A percentile compares a stretch with the other conserved stretches of the same genome.
Conservation (phyloP, 2,797 vertebrate species). For the Artibeus jamaicensis region DNA sequence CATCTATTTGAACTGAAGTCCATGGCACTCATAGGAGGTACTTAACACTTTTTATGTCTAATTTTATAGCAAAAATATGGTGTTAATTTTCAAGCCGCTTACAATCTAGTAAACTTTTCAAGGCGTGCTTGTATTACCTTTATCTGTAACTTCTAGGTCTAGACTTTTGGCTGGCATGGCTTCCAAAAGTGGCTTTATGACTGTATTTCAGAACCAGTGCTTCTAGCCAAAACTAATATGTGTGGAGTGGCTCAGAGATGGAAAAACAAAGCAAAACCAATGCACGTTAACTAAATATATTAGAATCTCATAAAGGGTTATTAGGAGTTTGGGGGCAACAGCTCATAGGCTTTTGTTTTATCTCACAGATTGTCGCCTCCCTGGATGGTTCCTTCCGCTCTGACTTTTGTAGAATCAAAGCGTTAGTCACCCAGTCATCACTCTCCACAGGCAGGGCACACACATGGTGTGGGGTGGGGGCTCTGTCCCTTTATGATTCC, state of each 20-base stretch:
- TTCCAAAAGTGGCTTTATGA: conserved; percentile 51
- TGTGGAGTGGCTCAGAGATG: conserved; percentile 10
- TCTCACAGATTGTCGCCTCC: background rate
- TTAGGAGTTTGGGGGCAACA: conserved; percentile 39
- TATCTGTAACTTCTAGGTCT: conserved; percentile 59
- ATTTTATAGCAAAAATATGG: conserved; percentile 73
- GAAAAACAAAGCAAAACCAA: conserved; percentile 14
- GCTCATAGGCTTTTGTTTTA: conserved; percentile 29
- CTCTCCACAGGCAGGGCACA: background rate
- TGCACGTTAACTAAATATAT: background rate
- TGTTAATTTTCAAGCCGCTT: conserved; percentile 70
- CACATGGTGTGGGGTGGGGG: background rate
- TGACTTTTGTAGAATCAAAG: conserved; percentile 44
- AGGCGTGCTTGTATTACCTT: conserved; percentile 47
- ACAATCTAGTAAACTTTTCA: conserved; percentile 61
- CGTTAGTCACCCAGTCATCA: background rate
- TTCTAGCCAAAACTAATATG: conserved; percentile 44
- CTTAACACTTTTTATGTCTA: conserved; percentile 64
- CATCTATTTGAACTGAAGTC: conserved; percentile 49
- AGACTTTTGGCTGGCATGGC: background rate
- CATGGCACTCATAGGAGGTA: conserved; percentile 45
- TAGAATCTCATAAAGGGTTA: conserved; percentile 47
- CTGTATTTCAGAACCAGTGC: background rate
- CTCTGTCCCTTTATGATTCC: background rate
- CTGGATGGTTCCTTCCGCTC: background rate